Percentiles rank a stretch among this genome's conserved stretches.
These are phyloP conservation scores for Cydia pomonella DNA, from an alignment of 1,140 invertebrate genomes.

Conservation along the genomic window DNA sequence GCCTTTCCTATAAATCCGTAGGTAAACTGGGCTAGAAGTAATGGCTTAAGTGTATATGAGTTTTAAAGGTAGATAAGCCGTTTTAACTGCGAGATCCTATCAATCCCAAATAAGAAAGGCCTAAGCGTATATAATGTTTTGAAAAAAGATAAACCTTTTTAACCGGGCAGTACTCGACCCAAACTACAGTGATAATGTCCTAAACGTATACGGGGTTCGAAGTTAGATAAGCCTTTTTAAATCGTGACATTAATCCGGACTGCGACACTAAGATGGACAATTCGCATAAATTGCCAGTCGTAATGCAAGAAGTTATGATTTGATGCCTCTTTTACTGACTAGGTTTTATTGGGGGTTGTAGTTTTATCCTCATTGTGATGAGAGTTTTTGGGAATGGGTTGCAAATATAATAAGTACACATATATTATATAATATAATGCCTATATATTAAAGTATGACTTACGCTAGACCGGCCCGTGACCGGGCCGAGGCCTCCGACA, in stretches of 20 bases:
- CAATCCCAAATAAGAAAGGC: background rate
- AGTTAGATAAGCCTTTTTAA: background rate
- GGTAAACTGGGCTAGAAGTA: no score
- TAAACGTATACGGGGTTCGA: background rate
- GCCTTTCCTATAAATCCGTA: no score
- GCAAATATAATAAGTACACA: no score
- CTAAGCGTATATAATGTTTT: background rate
- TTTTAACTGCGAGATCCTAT: no score
- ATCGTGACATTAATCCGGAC: background rate
- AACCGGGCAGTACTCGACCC: no score
- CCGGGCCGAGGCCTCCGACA: no score
- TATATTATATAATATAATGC: no score
- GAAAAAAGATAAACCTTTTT: background rate
- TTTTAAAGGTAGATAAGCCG: no score
- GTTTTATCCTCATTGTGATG: background rate
- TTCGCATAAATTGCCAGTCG: slow-evolving; percentile 6
- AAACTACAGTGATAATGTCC: background rate
- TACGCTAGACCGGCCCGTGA: no score
- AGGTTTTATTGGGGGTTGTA: slow-evolving; percentile 8
- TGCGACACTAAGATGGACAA: background rate
- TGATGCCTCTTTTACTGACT: slow-evolving; percentile 12
- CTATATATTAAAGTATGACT: no score
- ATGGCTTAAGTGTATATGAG: no score
- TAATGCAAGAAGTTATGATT: slow-evolving; percentile 13
- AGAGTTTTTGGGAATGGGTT: background rate